A percentile compares a stretch with the other conserved stretches of the same genome.
Conservation (phyloP, 2,888 invertebrate species). For the Mesorhabditis sp. region DNA sequence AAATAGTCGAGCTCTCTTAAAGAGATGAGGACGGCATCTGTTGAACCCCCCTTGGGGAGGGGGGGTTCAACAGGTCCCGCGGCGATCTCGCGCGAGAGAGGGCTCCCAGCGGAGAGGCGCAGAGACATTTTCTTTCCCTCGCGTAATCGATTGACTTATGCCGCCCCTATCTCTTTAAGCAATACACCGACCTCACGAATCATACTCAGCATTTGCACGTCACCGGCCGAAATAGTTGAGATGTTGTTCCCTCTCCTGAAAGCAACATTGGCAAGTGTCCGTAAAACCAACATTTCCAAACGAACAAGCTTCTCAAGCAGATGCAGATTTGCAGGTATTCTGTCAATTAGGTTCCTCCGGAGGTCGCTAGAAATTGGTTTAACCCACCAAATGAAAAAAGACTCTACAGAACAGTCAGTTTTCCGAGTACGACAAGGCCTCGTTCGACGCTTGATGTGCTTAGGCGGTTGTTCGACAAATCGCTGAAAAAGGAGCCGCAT, state of each 20-base stretch:
- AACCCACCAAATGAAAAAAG: background rate
- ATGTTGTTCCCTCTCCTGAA: background rate
- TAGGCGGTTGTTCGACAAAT: too few species aligned
- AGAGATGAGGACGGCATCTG: too few species aligned
- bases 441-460: background rate
- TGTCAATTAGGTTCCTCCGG: background rate
- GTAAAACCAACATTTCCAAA: background rate
- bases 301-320: background rate
- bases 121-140: too few species aligned
- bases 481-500: too few species aligned
- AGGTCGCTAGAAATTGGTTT: background rate
- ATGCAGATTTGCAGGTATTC: background rate
- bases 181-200: background rate
- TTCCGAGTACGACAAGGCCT: background rate
- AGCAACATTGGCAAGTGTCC: background rate
- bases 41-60: too few species aligned
- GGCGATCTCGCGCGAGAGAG: too few species aligned
- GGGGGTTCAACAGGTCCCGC: too few species aligned
- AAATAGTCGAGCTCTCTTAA: too few species aligned
- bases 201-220: background rate
- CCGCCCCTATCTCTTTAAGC: too few species aligned
- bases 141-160: background rate
- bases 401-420: background rate
- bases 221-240: background rate
- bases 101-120: too few species aligned